Evolutionary conservation across 2,797 vertebrate species (phyloP), one percentile per base, ranked within the genome.

Genomic region (Silurus lanzhouensis): DNA sequence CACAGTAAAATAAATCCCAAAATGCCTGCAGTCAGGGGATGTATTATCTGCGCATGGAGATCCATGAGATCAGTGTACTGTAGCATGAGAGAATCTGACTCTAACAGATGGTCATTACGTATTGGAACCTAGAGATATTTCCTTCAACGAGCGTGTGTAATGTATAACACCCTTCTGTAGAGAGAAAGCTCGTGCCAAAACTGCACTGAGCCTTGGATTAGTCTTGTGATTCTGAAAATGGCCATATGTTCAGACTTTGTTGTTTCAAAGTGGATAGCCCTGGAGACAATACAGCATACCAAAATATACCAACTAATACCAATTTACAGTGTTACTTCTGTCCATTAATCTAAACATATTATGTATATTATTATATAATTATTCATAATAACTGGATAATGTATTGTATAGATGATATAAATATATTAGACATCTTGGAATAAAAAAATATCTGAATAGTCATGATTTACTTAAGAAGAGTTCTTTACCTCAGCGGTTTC

Each of bases 111-210:
- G 85, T 68, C 55, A 82, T 90, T 85, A 89, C 84, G 81, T 85
- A 85, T 87, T 89, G 88, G 86, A 84, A 86, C 88, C 76, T 66
- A 70, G 87, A 87, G 83, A 90, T 89, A 89, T 90, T 90, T 87
- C 83, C 81, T 85, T 86, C 88, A 89, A 66, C 83, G 48, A 84
- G 83, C 83, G 78, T 89, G 83, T 83, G 83, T 89, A 85, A 90
- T 90, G 86, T 89, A 86, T 87, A 86, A 87, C 88, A 86, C 87
- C 87, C 86, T 70, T 88, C 84, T 83, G 63, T 48, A 83, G 84
- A 86, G 82, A 85, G 31, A 31, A 48, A 83, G 27, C 13, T 46
- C 17, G 9, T 81, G 86, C 87, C 84, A 90, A 84, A 80, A 86
- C 83, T 83, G 75, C 22, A 44, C 60, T 82, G 82, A 77, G 60